Conservation (phyloP, 1,140 invertebrate species). For the Drosophila subobscura region DNA sequence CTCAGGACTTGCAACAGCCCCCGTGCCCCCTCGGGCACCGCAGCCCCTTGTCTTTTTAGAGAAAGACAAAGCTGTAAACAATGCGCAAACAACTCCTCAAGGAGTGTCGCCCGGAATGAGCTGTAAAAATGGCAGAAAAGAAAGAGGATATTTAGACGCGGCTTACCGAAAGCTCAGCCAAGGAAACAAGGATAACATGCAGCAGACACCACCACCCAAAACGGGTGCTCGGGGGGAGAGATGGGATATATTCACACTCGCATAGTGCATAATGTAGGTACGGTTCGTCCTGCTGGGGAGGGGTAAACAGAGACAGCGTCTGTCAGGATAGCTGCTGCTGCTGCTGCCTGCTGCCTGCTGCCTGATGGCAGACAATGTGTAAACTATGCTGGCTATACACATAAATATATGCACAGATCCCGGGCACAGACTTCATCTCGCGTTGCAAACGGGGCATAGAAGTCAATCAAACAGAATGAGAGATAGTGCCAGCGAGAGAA, state of each 20-base stretch:
- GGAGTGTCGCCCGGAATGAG: constrained; percentile 72
- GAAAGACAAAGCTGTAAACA: constrained; percentile 63
- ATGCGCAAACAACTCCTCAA: constrained; percentile 60
- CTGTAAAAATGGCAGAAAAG: constrained; percentile 58
- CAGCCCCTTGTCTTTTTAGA: constrained; percentile 1
- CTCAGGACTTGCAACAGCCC: constrained; percentile 9
- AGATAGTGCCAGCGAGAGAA: not conserved
- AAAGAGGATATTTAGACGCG: constrained; percentile 71
- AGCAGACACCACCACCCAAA: not conserved
- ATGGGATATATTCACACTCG: not conserved
- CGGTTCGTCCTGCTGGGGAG: too few species aligned
- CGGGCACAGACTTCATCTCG: constrained; percentile 14
- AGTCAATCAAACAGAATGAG: too few species aligned
- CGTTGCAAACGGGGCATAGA: not conserved
- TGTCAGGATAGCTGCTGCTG: constrained; percentile 17
- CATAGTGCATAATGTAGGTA: too few species aligned
- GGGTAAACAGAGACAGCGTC: not conserved
- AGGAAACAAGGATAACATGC: constrained; percentile 49
- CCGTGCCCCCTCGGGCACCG: not conserved
- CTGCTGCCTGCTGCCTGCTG: not conserved
- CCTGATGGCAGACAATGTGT: constrained; percentile 59
- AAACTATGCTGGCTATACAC: constrained; percentile 56
- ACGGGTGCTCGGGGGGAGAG: not conserved
- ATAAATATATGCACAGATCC: constrained; percentile 34
- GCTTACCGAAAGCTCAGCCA: constrained; percentile 61